These are phyloP conservation scores for Acrocyrtus sp. DNA, from an alignment of 2,888 invertebrate genomes.

Conservation along the genomic window DNA sequence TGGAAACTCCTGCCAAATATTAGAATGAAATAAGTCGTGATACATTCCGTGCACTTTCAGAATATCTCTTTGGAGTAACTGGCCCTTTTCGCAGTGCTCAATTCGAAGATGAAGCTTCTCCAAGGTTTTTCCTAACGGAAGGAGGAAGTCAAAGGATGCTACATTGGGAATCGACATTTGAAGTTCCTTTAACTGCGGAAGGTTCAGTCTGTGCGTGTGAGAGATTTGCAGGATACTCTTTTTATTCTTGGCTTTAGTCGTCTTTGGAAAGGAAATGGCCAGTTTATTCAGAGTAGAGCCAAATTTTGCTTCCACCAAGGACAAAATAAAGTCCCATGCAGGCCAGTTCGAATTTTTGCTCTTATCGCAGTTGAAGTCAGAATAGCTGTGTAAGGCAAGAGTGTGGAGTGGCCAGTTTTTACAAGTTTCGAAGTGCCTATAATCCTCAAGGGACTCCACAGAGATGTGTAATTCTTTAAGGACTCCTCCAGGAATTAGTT, in stretches of 20 bases:
- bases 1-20: constrained; percentile 1
- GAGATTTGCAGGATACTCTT: background rate
- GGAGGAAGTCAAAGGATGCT: background rate
- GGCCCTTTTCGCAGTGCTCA: background rate
- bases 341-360: too few relatives aligned
- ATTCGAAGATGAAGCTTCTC: background rate
- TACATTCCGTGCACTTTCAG: background rate
- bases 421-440: too few relatives aligned
- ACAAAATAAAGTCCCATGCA: too few relatives aligned
- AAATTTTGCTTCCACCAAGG: too few relatives aligned
- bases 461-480: too few relatives aligned
- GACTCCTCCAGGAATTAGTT: too few relatives aligned
- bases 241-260: background rate
- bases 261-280: background rate
- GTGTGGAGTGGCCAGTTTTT: too few relatives aligned
- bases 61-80: background rate
- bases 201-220: background rate
- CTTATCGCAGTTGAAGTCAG: too few relatives aligned
- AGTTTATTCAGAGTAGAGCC: background rate
- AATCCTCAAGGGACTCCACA: too few relatives aligned
- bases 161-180: background rate
- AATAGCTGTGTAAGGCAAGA: too few relatives aligned
- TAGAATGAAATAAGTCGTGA: background rate
- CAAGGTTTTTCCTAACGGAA: background rate
- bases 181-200: background rate